Evolutionary conservation across 1,140 invertebrate species (phyloP).

Genomic region (Cotesia typhae): DNA sequence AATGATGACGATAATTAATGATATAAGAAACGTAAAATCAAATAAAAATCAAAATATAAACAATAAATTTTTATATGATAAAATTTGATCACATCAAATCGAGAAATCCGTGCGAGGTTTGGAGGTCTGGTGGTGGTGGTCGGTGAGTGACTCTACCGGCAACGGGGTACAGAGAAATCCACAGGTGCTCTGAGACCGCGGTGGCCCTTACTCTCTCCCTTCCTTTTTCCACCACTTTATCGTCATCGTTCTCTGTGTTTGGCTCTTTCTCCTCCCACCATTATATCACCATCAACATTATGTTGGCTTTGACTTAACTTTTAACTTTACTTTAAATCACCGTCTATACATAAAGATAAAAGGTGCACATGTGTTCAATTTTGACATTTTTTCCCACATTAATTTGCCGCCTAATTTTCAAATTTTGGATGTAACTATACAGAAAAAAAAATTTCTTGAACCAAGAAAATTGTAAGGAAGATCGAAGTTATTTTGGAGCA

Average conservation of each 20-base stretch:
- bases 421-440: too few species aligned
- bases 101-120: constrained; percentile 36
- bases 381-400: too few species aligned
- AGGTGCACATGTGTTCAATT: too few species aligned
- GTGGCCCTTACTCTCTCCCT: constrained; percentile 38
- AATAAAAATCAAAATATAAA: too few species aligned
- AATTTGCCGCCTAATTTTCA: too few species aligned
- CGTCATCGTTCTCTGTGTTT: constrained; percentile 6
- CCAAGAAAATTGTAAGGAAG: too few species aligned
- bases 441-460: too few species aligned
- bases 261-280: constrained; percentile 20
- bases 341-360: background rate
- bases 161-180: constrained; percentile 58
- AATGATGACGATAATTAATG: too few species aligned
- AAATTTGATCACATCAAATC: constrained; percentile 6
- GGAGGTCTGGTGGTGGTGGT: constrained; percentile 62
- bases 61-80: background rate
- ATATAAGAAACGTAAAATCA: too few species aligned
- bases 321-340: background rate
- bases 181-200: constrained; percentile 59
- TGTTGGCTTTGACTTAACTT: constrained; percentile 27
- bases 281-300: background rate
- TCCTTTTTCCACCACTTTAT: constrained; percentile 35
- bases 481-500: too few species aligned
- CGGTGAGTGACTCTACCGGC: constrained; percentile 63